A percentile compares a stretch with the other conserved stretches of the same genome.
phyloP scores from a whole-genome alignment of 2,797 vertebrate species.

The Nasua narica region DNA sequence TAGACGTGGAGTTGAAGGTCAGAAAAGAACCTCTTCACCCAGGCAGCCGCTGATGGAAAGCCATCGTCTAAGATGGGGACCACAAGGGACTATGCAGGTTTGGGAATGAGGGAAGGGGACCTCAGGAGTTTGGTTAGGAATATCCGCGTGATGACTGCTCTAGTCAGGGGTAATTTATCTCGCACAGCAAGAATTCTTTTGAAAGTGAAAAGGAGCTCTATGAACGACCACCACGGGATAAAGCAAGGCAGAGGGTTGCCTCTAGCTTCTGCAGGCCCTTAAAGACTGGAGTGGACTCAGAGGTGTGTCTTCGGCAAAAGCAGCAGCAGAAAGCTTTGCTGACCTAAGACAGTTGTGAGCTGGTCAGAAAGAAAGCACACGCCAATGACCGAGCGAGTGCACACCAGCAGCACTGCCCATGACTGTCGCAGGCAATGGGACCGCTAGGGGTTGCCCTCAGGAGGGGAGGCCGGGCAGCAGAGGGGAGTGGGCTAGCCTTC shows the following conservation, averaged over 20 bases:
- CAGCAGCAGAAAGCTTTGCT: not conserved
- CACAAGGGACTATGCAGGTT: not conserved
- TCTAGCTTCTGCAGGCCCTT: not conserved
- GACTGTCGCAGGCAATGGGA: not conserved
- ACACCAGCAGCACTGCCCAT: not conserved
- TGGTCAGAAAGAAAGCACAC: not conserved
- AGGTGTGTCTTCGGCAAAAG: not conserved
- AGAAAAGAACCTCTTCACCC: not conserved
- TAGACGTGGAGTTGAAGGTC: not conserved
- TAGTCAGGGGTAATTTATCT: not conserved
- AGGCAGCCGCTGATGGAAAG: not conserved
- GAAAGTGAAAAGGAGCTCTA: not conserved
- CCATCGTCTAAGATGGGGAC: not conserved
- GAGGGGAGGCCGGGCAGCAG: not conserved
- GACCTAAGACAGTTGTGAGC: not conserved
- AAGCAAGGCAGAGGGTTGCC: not conserved
- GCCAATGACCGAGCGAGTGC: not conserved
- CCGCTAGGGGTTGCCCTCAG: not conserved
- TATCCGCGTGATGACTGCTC: not conserved
- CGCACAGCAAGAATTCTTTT: not conserved
- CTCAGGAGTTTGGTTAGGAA: not conserved
- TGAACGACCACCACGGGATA: not conserved
- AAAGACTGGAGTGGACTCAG: not conserved
- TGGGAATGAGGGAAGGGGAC: not conserved
- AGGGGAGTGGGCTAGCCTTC: not conserved